A percentile compares a stretch with the other conserved stretches of the same genome.
Conservation (phyloP, 2,797 vertebrate species). For the Channallabes apus region DNA sequence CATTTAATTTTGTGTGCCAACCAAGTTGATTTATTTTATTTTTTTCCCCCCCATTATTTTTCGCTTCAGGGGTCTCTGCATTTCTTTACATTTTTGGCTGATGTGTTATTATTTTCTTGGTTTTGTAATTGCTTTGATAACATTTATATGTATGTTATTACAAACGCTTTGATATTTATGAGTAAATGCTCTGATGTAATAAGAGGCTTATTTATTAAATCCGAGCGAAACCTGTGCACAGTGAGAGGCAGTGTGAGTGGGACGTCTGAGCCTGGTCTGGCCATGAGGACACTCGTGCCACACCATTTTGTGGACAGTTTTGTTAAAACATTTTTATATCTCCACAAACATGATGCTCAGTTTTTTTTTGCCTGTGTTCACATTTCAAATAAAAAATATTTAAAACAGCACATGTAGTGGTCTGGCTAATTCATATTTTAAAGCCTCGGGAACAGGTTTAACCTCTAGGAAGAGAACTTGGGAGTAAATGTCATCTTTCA, state of each 20-base stretch:
- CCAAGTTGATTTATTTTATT: slow-evolving; percentile 70
- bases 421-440: not conserved
- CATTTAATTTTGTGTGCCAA: slow-evolving; percentile 80
- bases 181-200: slow-evolving; percentile 68
- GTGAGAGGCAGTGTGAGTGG: slow-evolving; percentile 61
- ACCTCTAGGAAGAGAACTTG: not conserved
- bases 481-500: not conserved
- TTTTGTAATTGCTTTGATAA: slow-evolving; percentile 80
- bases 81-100: slow-evolving; percentile 70
- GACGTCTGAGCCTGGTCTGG: slow-evolving; percentile 57
- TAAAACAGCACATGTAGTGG: slow-evolving; percentile 42
- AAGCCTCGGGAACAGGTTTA: not conserved
- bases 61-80: slow-evolving; percentile 77
- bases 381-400: slow-evolving; percentile 83
- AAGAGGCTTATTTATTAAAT: slow-evolving; percentile 80
- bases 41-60: slow-evolving; percentile 67
- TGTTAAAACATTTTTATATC: slow-evolving; percentile 79
- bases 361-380: slow-evolving; percentile 71
- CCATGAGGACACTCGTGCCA: slow-evolving; percentile 67
- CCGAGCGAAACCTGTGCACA: slow-evolving; percentile 67
- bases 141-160: slow-evolving; percentile 76
- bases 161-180: slow-evolving; percentile 79
- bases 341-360: slow-evolving; percentile 75
- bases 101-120: slow-evolving; percentile 57
- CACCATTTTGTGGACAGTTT: slow-evolving; percentile 76